Conservation (phyloP, 2,888 invertebrate species). For the Embidobia sp. region DNA sequence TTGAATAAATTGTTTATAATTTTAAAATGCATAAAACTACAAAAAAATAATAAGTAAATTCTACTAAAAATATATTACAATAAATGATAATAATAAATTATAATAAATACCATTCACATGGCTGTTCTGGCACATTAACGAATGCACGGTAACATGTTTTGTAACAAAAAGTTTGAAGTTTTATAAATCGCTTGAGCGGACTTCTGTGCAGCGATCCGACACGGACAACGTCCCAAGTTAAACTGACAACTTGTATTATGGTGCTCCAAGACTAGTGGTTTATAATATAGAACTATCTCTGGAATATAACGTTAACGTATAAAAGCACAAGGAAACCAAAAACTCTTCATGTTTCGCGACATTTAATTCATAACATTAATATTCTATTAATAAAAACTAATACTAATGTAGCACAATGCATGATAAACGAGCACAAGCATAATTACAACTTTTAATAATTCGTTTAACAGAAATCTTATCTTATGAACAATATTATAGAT, state of each 20-base stretch:
- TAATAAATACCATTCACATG: constrained; percentile 26
- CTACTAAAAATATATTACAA: too few relatives aligned
- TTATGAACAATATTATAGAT: too few relatives aligned
- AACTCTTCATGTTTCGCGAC: background rate
- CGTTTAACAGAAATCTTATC: too few relatives aligned
- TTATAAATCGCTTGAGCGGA: background rate
- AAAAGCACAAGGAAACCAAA: background rate
- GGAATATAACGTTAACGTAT: constrained; percentile 18
- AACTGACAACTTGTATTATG: constrained; percentile 69
- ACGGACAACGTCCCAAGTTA: constrained; percentile 73
- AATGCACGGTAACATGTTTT: background rate
- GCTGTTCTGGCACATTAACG: background rate
- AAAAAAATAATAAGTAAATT: too few relatives aligned
- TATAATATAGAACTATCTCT: constrained; percentile 34
- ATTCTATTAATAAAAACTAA: too few relatives aligned
- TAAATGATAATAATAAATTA: too few relatives aligned
- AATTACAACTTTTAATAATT: too few relatives aligned
- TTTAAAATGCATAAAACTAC: too few relatives aligned
- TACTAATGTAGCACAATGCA: too few relatives aligned
- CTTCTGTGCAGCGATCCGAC: constrained; percentile 59
- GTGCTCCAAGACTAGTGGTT: constrained; percentile 38
- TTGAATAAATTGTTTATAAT: too few relatives aligned
- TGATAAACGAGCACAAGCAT: too few relatives aligned
- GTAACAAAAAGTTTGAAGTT: background rate
- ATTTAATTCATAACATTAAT: too few relatives aligned